phyloP scores from a whole-genome alignment of 2,888 invertebrate species.

The Chrysotoxum bicinctum region DNA sequence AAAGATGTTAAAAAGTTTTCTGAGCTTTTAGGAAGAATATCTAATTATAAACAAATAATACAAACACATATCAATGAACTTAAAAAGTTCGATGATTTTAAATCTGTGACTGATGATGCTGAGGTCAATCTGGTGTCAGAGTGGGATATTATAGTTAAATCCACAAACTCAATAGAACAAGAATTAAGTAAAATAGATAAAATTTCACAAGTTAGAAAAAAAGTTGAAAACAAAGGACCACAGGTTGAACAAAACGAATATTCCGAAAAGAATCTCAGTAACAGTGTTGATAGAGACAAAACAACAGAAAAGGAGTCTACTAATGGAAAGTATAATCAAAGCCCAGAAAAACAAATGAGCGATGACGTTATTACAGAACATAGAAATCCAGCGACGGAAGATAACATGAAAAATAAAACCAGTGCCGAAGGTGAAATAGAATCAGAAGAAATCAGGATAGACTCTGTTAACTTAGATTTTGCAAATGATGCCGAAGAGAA shows the following conservation, averaged over 20 bases:
- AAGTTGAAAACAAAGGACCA: not conserved
- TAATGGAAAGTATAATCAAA: not conserved
- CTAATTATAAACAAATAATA: slow-evolving; percentile 19
- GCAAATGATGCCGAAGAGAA: not conserved
- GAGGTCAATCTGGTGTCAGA: slow-evolving; percentile 14
- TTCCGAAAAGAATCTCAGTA: not conserved
- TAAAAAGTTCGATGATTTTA: slow-evolving; percentile 13
- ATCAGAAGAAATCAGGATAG: not conserved
- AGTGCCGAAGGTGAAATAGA: not conserved
- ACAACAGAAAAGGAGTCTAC: not conserved
- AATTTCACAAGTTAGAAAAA: not conserved
- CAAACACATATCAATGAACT: slow-evolving; percentile 42
- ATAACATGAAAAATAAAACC: not conserved
- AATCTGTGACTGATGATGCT: slow-evolving; percentile 9
- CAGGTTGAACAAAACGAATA: not conserved
- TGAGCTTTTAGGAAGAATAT: not conserved
- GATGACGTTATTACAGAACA: not conserved
- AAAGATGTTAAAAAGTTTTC: slow-evolving; percentile 40
- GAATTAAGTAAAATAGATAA: not conserved
- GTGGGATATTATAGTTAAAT: slow-evolving; percentile 10
- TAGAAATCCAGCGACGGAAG: not conserved
- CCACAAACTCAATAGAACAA: slow-evolving; percentile 7
- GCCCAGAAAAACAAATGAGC: not conserved
- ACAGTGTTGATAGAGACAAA: not conserved
- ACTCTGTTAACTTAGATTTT: not conserved